A percentile compares a stretch with the other conserved stretches of the same genome.
These are phyloP conservation scores for Ypsolopha sequella DNA, from an alignment of 2,888 invertebrate genomes.

Conservation along the genomic window DNA sequence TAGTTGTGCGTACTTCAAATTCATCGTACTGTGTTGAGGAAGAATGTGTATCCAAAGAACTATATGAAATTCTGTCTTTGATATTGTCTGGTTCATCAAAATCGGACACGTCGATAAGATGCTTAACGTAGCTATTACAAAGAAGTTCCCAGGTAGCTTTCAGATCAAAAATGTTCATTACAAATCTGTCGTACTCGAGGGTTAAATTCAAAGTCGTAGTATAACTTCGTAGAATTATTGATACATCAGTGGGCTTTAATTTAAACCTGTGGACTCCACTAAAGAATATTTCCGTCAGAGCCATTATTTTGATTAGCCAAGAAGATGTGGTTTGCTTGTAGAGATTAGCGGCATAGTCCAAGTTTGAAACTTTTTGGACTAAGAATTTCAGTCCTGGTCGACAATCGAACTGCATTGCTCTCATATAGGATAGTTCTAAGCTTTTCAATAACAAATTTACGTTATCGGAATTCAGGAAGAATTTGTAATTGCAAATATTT, in stretches of 20 bases:
- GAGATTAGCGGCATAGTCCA: slow-evolving; percentile 89
- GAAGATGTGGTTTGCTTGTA: slow-evolving; percentile 94
- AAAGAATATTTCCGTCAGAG: slow-evolving; percentile 87
- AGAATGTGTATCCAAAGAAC: slow-evolving; percentile 48
- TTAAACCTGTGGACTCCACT: slow-evolving; percentile 76
- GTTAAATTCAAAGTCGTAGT: slow-evolving; percentile 17
- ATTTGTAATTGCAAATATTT: slow-evolving; percentile 53
- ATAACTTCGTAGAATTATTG: slow-evolving; percentile 45
- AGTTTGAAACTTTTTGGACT: slow-evolving; percentile 91
- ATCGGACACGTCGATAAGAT: slow-evolving; percentile 45
- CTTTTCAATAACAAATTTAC: slow-evolving; percentile 81
- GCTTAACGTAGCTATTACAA: slow-evolving; percentile 69
- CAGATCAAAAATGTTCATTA: slow-evolving; percentile 71
- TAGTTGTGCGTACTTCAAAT: slow-evolving; percentile 32
- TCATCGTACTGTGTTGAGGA: slow-evolving; percentile 51
- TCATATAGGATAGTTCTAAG: slow-evolving; percentile 84
- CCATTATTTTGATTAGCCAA: slow-evolving; percentile 90
- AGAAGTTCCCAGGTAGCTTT: slow-evolving; percentile 74
- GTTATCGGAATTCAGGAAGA: slow-evolving; percentile 70
- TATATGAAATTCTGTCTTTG: slow-evolving; percentile 47
- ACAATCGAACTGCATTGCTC: slow-evolving; percentile 89
- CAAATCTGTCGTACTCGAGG: slow-evolving; percentile 68
- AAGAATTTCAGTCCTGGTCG: slow-evolving; percentile 94
- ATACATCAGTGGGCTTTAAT: slow-evolving; percentile 72
- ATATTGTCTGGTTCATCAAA: slow-evolving; percentile 42